Evolutionary conservation across 1,140 invertebrate genomes (phyloP).

Genomic region (Ceratina japonica): DNA sequence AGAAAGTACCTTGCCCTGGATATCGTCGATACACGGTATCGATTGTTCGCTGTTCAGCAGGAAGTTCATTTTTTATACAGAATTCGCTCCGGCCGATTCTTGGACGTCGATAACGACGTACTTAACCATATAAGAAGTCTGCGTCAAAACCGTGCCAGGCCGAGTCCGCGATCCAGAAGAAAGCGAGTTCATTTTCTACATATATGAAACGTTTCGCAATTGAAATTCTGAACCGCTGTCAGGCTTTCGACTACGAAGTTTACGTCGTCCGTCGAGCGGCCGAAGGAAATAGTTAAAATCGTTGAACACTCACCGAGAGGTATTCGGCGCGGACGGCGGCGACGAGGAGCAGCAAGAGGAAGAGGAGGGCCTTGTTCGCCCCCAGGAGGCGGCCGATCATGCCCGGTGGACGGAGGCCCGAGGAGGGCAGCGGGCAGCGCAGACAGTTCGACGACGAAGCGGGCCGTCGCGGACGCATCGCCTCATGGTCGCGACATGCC

Average conservation of each 20-base stretch:
- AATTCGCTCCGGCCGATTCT: too few relatives aligned
- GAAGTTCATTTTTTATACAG: too few relatives aligned
- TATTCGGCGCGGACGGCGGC: slow-evolving; percentile 10
- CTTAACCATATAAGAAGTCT: too few relatives aligned
- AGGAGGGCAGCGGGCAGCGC: slow-evolving; percentile 50
- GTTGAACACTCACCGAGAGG: slow-evolving; percentile 39
- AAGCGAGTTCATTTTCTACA: too few relatives aligned
- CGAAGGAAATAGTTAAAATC: neutral
- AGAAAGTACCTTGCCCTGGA: slow-evolving; percentile 16
- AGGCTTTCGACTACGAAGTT: too few relatives aligned
- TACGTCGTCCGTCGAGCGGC: neutral
- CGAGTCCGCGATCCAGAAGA: too few relatives aligned
- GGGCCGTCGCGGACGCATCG: slow-evolving; percentile 61
- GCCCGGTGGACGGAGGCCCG: slow-evolving; percentile 39
- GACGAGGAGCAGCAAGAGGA: slow-evolving; percentile 45
- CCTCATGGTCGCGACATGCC: slow-evolving; percentile 64
- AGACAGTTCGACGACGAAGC: slow-evolving; percentile 57
- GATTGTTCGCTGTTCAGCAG: slow-evolving; percentile 10
- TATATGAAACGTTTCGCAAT: too few relatives aligned
- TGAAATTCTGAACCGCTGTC: too few relatives aligned
- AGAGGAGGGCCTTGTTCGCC: slow-evolving; percentile 28
- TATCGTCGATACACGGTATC: neutral
- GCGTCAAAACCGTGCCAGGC: too few relatives aligned
- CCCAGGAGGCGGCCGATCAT: slow-evolving; percentile 40
- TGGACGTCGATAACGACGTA: too few relatives aligned